phyloP scores from a whole-genome alignment of 1,140 invertebrate genomes.

The Drosophila nikananu region DNA sequence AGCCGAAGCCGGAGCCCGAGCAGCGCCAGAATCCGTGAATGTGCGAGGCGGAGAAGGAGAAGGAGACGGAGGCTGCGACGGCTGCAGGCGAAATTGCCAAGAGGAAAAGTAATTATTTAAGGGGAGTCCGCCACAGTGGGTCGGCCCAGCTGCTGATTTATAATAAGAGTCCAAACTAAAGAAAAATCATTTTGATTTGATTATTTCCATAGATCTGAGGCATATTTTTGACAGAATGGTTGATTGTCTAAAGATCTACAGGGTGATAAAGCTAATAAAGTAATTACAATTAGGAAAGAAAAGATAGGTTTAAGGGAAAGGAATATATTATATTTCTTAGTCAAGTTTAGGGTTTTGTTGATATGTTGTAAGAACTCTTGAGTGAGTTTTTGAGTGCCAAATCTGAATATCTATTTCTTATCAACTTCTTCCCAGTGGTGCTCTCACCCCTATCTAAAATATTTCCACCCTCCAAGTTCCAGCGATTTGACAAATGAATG shows the following conservation, averaged over 20 bases:
- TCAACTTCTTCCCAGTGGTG: too few relatives aligned
- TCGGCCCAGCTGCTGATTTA: constrained; percentile 15
- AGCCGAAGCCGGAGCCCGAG: not conserved
- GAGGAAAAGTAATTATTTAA: constrained; percentile 83
- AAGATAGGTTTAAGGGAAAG: not conserved
- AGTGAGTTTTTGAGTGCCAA: too few relatives aligned
- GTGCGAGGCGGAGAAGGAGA: not conserved
- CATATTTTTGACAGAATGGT: not conserved
- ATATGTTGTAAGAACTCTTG: too few relatives aligned
- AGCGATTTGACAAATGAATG: constrained; percentile 72
- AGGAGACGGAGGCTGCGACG: constrained; percentile 39
- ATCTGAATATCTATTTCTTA: not conserved
- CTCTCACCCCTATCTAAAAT: too few relatives aligned
- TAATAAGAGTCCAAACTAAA: constrained; percentile 12
- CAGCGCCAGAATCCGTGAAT: constrained; percentile 22
- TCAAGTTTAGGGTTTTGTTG: too few relatives aligned
- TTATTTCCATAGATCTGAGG: not conserved
- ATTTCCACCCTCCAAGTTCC: not conserved
- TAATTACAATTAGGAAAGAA: not conserved
- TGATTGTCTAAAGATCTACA: not conserved
- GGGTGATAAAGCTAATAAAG: not conserved
- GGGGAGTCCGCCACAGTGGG: constrained; percentile 37
- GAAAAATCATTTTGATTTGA: constrained; percentile 15
- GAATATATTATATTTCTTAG: not conserved
- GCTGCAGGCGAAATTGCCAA: constrained; percentile 78